Evolutionary conservation across 1,140 invertebrate genomes (phyloP).

Genomic region (Aplysia californica): DNA sequence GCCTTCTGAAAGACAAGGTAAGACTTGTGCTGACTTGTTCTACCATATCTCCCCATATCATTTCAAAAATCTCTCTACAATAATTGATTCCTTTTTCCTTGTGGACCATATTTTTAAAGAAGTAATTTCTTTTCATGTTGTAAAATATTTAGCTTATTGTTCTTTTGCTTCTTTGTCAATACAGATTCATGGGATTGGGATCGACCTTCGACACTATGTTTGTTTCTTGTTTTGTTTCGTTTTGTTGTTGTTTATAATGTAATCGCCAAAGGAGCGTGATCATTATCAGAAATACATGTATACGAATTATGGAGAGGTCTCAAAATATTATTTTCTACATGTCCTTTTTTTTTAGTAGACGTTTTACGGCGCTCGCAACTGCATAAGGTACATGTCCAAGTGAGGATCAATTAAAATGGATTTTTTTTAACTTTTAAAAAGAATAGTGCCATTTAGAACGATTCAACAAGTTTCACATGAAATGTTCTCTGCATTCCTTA

Average conservation of each 20-base stretch:
- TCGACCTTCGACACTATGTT: no score
- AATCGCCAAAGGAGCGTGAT: no score
- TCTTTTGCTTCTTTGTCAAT: no score
- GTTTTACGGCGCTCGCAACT: neutral
- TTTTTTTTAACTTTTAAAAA: neutral
- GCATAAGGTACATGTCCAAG: neutral
- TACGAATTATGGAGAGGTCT: no score
- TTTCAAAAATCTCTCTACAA: neutral
- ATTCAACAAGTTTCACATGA: neutral
- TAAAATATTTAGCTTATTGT: no score
- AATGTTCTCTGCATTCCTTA: neutral
- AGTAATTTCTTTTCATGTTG: neutral
- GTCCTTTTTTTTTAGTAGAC: neutral
- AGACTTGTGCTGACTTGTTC: constrained; percentile 27
- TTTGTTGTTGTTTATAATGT: no score
- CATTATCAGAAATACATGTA: no score
- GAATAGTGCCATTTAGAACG: neutral
- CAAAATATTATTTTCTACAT: no score
- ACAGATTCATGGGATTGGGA: no score
- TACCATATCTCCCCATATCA: neutral
- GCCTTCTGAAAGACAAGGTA: constrained; percentile 15
- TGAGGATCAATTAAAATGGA: neutral
- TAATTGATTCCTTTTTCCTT: neutral
- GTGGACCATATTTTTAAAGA: neutral
- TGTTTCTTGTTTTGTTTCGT: no score